Base-by-base conservation (phyloP, 2,113 vertebrate species). In the Ibidorhyncha struthersii region DNA sequence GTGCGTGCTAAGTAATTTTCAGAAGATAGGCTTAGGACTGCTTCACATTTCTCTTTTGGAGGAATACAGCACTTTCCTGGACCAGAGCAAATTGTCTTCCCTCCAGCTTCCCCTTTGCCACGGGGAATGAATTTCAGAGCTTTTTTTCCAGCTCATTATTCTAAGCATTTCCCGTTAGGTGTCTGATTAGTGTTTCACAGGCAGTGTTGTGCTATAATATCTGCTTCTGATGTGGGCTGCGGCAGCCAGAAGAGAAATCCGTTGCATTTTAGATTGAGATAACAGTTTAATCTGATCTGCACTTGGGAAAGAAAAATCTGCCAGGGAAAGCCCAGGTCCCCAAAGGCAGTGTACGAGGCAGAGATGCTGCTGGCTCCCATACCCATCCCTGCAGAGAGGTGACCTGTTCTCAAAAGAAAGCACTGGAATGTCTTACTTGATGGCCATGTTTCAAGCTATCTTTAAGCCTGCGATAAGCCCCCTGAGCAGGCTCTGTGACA, bases 121-220 rank as follows among this genome's bases (percentile, higher is more conserved):
- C 2, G 0, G 47, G 70, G 85, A 86, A 88, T 67, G 79, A 66
- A 63, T 83, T 70, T 94, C 74, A 90, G 25, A n/a, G 90, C n/a
- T 59, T 29, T 72, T 43, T 62, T 43, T 32, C 29, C 90, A 94
- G 45, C 79, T 88, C 92, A 70, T 95, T 96, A 90, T 93, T 92
- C 85, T 59, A 53, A 92, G 38, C 88, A 55, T 83, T 90, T 77
- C 90, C 85, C 2, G 4, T 90, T 80, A 92, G 74, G 85, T 89
- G 88, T 93, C 82, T 93, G 95, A 92, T 95, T 77, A 94, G 76
- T 0, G 8, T 77, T 89, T 87, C 85, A 11, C 43, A 49, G 62
- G 61, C 90, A 43, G 79, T 30, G 79, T n/a, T 93, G 88, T 70
- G 50, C 53, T 93, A 21, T 40, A 76, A 58, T 72, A 82, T 58